These are phyloP conservation scores for Saccopteryx leptura DNA, from an alignment of 2,113 vertebrate genomes.

Conservation along the genomic window DNA sequence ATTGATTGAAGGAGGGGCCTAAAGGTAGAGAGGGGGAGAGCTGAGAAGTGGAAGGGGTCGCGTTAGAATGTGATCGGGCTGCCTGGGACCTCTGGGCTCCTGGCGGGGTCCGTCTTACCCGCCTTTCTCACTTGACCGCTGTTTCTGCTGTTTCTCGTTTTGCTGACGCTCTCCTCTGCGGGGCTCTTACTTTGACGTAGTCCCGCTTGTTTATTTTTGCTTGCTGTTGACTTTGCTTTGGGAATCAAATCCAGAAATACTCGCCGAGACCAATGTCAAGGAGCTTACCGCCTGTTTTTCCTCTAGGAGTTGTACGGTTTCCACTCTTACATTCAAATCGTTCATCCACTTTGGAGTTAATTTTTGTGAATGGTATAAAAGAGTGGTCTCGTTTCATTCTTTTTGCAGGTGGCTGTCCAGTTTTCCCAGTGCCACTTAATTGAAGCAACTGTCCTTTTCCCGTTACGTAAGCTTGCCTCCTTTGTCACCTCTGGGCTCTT, in stretches of 20 bases:
- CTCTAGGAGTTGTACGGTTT: background rate
- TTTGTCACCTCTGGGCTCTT: background rate
- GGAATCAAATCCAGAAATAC: background rate
- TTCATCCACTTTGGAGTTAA: no score
- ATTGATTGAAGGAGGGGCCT: background rate
- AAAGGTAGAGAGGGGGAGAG: background rate
- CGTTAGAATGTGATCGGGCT: background rate
- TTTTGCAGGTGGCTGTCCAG: background rate
- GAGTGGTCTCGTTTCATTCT: background rate
- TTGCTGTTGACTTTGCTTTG: background rate
- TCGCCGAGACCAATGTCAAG: background rate
- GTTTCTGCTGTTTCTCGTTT: background rate
- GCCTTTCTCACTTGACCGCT: background rate
- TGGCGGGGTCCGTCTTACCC: rapidly evolving
- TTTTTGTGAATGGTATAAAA: background rate
- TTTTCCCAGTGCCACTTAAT: background rate
- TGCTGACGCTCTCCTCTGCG: background rate
- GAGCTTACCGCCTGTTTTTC: background rate
- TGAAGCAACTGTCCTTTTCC: background rate
- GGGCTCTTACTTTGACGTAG: no score
- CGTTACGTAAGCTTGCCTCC: background rate
- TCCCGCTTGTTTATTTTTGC: background rate
- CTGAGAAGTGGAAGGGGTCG: background rate
- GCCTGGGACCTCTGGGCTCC: background rate
- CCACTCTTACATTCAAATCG: background rate